A percentile compares a stretch with the other conserved stretches of the same genome.
phyloP scores from a whole-genome alignment of 2,888 invertebrate species.

The Capitulum mitella region DNA sequence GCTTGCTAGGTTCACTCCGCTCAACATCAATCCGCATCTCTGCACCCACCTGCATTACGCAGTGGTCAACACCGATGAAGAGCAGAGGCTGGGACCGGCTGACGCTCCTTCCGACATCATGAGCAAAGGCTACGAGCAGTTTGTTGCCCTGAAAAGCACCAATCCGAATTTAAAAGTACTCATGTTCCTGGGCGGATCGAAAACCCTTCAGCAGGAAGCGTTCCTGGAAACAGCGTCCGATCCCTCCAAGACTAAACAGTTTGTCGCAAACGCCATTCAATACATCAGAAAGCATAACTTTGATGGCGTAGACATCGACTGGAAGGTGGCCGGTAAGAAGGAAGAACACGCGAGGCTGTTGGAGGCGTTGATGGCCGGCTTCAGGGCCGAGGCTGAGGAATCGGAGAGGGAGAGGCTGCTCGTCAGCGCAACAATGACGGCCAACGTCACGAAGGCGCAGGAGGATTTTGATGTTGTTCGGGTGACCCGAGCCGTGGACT shows the following conservation, averaged over 20 bases:
- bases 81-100: constrained; percentile 42
- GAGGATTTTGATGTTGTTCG: not conserved
- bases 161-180: not conserved
- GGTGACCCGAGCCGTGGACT: not conserved
- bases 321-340: not conserved
- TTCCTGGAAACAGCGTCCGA: not conserved
- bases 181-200: not conserved
- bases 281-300: not conserved
- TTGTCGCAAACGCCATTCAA: not conserved
- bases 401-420: not conserved
- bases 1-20: constrained; percentile 60
- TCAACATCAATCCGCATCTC: constrained; percentile 87
- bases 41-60: constrained; percentile 90
- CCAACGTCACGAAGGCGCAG: not conserved
- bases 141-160: not conserved
- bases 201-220: not conserved
- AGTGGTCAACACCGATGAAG: constrained; percentile 83
- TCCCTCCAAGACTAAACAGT: not conserved
- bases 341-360: not conserved
- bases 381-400: not conserved
- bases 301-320: not conserved
- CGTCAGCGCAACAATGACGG: not conserved
- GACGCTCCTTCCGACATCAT: not conserved
- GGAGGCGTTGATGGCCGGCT: not conserved
- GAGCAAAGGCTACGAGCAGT: not conserved